Evolutionary conservation across 2,113 vertebrate species (phyloP).

Genomic region (Chamaea fasciata): DNA sequence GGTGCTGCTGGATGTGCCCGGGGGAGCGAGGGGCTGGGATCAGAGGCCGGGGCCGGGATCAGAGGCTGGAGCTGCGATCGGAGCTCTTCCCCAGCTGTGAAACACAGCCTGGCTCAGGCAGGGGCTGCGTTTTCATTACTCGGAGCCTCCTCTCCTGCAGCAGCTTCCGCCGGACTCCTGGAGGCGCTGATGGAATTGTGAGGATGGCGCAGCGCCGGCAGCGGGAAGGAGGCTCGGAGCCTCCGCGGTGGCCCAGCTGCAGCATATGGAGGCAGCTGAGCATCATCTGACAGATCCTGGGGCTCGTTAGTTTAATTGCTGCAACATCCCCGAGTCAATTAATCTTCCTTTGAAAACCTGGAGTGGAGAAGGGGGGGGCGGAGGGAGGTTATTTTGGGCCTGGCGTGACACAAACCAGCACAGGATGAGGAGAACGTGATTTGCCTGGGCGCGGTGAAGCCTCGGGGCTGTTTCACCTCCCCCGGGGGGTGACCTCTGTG

Average conservation of each 20-base stretch:
- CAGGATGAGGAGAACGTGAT: not conserved
- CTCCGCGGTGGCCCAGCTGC: conserved; percentile 3
- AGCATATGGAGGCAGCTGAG: conserved; percentile 37
- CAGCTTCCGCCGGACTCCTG: not conserved
- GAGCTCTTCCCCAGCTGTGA: not conserved
- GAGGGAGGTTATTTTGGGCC: conserved; percentile 5
- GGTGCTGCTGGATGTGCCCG: rapidly evolving
- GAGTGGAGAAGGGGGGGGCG: not conserved
- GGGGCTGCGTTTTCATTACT: not conserved
- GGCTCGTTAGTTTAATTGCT: conserved; percentile 14
- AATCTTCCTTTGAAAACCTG: conserved; percentile 44
- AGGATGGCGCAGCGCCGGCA: not conserved
- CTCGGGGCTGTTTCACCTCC: not conserved
- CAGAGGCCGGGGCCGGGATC: not conserved
- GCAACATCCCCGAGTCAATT: not conserved
- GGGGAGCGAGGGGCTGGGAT: not conserved
- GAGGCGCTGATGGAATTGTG: not conserved
- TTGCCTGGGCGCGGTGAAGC: not conserved
- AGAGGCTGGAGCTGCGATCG: not conserved
- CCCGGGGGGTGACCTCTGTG: not conserved
- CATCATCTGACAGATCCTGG: conserved; percentile 4
- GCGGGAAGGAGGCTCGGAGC: not conserved
- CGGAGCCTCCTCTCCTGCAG: not conserved
- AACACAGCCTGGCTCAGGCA: not conserved
- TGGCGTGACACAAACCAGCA: not conserved